Evolutionary conservation across 2,888 invertebrate genomes (phyloP), one percentile per base, ranked within the genome.

Genomic region (Leptarthrus brevirostris): DNA sequence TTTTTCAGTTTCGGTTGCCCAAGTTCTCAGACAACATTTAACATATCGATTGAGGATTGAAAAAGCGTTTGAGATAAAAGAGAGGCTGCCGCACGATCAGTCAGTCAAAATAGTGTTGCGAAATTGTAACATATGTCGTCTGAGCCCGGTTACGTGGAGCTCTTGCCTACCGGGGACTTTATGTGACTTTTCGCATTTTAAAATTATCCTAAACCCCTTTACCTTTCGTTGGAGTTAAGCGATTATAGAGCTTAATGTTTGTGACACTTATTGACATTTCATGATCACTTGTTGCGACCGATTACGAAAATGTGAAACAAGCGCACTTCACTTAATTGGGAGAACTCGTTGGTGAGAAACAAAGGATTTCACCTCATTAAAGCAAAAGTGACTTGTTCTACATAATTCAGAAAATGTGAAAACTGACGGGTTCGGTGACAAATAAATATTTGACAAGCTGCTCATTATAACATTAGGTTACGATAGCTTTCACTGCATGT

Each of bases 101-200:
- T 58, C 58, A 58, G 58, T 58, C 58, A 58, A 58, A 58, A 58
- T 34, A 58, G 36, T 58, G 36, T 49, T 58, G 58, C 58, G 58
- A 58, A 58, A 58, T 58, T 58, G 58, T 58, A 58, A 20, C 36
- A 36, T 58, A 36, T 58, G 58, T 58, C 58, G 58, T 58, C 58
- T 34, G 36, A 4, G 40, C 18, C 40, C 8, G 12, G 58, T 56
- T 24, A 56, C 56, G 16, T 56, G n/a, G 30, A 56, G 14, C 56
- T 56, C 56, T 18, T 36, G 58, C 14, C 36, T 10, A 36, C 16
- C 8, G 36, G 58, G 58, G 36, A 36, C 36, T 36, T 34, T 30
- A 36, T 58, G 58, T 58, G 58, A 58, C 58, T 58, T 58, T 58
- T 58, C 16, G 58, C 36, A 16, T 58, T 58, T 58, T 58, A 10